Conservation (phyloP, 2,113 vertebrate genomes). For the Sinosuthora webbiana region DNA sequence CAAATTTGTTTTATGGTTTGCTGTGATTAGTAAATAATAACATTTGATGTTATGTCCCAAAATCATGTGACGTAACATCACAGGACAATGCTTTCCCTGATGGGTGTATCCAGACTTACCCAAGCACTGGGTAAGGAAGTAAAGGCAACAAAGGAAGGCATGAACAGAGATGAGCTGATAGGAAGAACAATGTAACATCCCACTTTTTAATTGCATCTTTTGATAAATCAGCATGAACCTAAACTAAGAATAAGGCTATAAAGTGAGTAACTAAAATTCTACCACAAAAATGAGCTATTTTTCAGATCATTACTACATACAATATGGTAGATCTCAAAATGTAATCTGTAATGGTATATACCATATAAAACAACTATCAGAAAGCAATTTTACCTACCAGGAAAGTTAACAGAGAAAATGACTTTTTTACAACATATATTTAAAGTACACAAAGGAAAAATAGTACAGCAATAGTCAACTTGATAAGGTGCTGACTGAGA, state of each 20-base stretch:
- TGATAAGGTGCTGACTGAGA: not conserved
- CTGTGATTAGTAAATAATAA: not conserved
- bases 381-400: not conserved
- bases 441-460: not conserved
- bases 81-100: fast-evolving
- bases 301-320: not conserved
- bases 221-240: not conserved
- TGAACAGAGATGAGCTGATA: not conserved
- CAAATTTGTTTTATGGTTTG: not conserved
- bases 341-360: not conserved
- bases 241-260: not conserved
- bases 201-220: not conserved
- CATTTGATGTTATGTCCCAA: not conserved
- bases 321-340: not conserved
- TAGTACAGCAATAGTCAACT: not conserved
- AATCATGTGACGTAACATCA: not conserved
- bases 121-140: not conserved
- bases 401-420: not conserved
- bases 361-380: not conserved
- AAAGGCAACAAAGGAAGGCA: not conserved
- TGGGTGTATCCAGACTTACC: not conserved
- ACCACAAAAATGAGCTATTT: not conserved
- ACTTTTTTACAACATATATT: not conserved
- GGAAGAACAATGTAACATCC: not conserved
- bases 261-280: not conserved